A percentile compares a stretch with the other conserved stretches of the same genome.
Evolutionary conservation across 2,888 invertebrate species (phyloP).

Genomic region (Neria commutata): DNA sequence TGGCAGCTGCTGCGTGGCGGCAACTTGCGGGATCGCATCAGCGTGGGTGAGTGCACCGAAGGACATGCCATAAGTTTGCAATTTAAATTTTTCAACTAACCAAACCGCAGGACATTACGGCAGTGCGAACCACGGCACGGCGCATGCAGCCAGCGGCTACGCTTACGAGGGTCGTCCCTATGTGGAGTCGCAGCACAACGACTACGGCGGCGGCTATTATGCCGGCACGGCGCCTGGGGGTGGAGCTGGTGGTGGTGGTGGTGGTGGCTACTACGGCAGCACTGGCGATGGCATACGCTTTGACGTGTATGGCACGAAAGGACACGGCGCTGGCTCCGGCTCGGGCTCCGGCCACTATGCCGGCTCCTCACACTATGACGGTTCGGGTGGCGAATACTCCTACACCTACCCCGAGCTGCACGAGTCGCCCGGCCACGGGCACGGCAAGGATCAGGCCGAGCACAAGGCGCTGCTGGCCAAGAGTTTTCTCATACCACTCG

Average conservation of each 20-base stretch:
- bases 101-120: conserved; percentile 46
- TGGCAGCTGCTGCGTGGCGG: conserved; percentile 40
- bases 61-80: not conserved
- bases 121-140: conserved; percentile 26
- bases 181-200: conserved; percentile 26
- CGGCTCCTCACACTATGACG: conserved; percentile 39
- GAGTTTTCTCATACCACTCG: conserved; percentile 73
- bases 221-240: conserved; percentile 6
- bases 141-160: conserved; percentile 27
- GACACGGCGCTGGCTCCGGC: conserved; percentile 23
- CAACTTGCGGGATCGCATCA: conserved; percentile 47
- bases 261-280: conserved; percentile 50
- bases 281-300: conserved; percentile 50
- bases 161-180: conserved; percentile 46
- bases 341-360: conserved; percentile 16
- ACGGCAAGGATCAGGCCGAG: conserved; percentile 29
- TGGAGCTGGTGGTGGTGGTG: conserved; percentile 46
- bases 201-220: conserved; percentile 25
- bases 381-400: conserved; percentile 47
- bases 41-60: conserved; percentile 46
- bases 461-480: conserved; percentile 61
- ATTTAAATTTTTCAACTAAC: not conserved
- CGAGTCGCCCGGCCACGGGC: conserved; percentile 42
- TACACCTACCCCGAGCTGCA: conserved; percentile 43
- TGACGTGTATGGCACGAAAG: conserved; percentile 50